Evolutionary conservation across 2,113 vertebrate genomes (phyloP), one percentile per base, ranked within the genome.

Genomic region (Empidonax traillii): DNA sequence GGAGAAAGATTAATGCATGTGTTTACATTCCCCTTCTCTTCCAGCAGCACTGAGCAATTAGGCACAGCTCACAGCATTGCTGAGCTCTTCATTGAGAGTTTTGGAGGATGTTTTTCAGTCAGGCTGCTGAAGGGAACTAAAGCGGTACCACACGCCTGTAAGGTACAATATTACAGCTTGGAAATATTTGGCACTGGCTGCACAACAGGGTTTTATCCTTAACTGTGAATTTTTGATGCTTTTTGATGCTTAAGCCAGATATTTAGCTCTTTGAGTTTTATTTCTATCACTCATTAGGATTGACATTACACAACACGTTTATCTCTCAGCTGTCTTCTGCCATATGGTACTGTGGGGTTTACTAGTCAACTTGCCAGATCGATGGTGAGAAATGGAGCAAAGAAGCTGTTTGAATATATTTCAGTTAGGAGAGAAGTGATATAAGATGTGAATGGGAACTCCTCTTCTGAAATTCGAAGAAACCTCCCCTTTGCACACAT

Each of bases 211-310:
- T 91, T 97, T 92, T 93, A 84, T 87, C 31, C 52, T 80, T 96
- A 73, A 79, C 56, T 68, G 35, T 51, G 92, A 61, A 23, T 56
- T 96, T 95, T 65, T 53, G 66, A 74, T 74, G 44, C 14, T 88
- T 92, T 90, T 65, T 51, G 68, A 67, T 77, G 35, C 19, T 90
- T 91, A 87, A 95, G 63, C 68, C 66, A 95, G 76, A 89, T 93
- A 88, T 62, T 94, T 89, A 89, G 43, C 69, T 93, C 65, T 97
- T 90, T 55, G 66, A 73, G 61, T 93, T 97, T 93, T 90, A 96
- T 96, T 95, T 96, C 77, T 83, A 47, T 87, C 85, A 82, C 75
- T 96, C 82, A 91, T 97, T 98, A 96, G 88, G 59, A 77, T 33
- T 80, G 86, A 58, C 90, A 68, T 95, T 95, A 86, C 41, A 92